A percentile compares a stretch with the other conserved stretches of the same genome.
Evolutionary conservation across 2,888 invertebrate genomes (phyloP).

Genomic region (Netelia virgata): DNA sequence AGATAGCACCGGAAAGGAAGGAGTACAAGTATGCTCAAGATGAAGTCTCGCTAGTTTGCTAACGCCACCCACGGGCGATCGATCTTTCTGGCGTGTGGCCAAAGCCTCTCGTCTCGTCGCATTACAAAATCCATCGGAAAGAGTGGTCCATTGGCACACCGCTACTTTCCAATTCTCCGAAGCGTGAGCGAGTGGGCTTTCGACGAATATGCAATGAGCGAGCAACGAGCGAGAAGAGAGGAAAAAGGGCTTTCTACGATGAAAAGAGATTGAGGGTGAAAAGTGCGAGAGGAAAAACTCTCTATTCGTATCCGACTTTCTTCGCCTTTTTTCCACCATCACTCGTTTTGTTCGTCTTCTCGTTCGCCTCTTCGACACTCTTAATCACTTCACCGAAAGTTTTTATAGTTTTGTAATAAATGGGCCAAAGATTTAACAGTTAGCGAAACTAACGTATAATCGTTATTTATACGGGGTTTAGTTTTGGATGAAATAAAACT

Average conservation of each 20-base stretch:
- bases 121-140: conserved; percentile 68
- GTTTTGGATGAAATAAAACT: not conserved
- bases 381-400: not conserved
- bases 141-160: conserved; percentile 60
- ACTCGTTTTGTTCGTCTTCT: no score
- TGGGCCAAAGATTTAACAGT: not conserved
- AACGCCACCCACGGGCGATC: conserved; percentile 51
- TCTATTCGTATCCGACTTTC: not conserved
- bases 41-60: conserved; percentile 10
- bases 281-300: not conserved
- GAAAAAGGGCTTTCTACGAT: conserved; percentile 34
- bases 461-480: not conserved
- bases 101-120: conserved; percentile 59
- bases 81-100: conserved; percentile 67
- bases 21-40: conserved; percentile 8
- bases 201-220: conserved; percentile 68
- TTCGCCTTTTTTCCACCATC: no score
- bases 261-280: not conserved
- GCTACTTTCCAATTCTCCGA: conserved; percentile 59
- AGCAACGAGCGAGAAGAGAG: conserved; percentile 26
- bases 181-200: conserved; percentile 45
- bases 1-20: not conserved
- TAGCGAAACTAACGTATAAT: not conserved
- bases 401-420: not conserved
- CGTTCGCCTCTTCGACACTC: not conserved